Base-by-base conservation (phyloP, 2,888 invertebrate genomes). In the Hymenopus coronatus region DNA sequence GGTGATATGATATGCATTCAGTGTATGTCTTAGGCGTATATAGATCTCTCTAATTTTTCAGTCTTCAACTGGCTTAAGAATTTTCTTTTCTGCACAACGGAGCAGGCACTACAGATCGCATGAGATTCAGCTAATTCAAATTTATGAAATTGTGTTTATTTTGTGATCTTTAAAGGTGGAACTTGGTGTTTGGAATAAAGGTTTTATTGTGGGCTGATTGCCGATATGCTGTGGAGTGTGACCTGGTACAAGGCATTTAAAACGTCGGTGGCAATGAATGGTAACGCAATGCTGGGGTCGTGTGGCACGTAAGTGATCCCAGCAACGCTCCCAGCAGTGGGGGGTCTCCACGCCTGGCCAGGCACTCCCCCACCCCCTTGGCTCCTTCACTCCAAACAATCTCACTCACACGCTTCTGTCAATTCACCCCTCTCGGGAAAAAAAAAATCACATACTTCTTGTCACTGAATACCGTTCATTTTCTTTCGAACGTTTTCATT, bases 301-400 rank as follows among this genome's bases (percentile, higher is more conserved):
- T 28, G 88, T 87, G 87, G 20, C 81, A 33, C 25, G 88, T 83
- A 82, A 88, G 88, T 83, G 88, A 88, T 83, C 82, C 83, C 54
- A 70, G 54, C 27, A 30, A n/a, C n/a, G 28, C 83, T 88, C 88
- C 88, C 88, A 88, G 83, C 88, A 28, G 88, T 40, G 83, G 88
- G 88, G 88, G 88, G 88, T 88, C 88, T n/a, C 88, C 82, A 82
- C 88, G 83, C 83, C 27, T 40, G 40, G 7, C 85, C 85, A 20
- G 30, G 28, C 28, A 70, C 54, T 40, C 40, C 40, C 40, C 40
- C 40, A 27, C 84, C 33, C 25, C 85, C 28, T n/a, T 46, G 33
- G 8, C 85, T 33, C 94, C 93, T 93, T 70, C 54, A 15, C 25
- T 70, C 54, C 54, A 70, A 40, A 40, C 40, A 40, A 40, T 40